Conservation (phyloP, 2,797 vertebrate species). For the Cephalopachus bancanus region DNA sequence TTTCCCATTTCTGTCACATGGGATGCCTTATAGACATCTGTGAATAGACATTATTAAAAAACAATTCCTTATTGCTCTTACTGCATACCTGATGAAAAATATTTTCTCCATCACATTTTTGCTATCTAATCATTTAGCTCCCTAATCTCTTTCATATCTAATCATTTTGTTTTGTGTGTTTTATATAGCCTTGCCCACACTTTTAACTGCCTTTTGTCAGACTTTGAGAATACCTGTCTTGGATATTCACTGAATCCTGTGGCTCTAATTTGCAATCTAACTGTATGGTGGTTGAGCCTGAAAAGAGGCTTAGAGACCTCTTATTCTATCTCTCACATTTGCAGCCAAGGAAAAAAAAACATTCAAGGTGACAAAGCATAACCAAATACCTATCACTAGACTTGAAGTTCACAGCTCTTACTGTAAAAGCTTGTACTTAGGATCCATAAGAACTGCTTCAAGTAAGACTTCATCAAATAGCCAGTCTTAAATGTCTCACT, state of each 20-base stretch:
- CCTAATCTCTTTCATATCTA: neutral
- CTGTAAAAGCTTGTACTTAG: slow-evolving; percentile 28
- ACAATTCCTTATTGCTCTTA: neutral
- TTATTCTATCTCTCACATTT: slow-evolving; percentile 55
- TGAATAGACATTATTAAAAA: neutral
- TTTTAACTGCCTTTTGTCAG: neutral
- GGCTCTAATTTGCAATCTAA: slow-evolving; percentile 18
- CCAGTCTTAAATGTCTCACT: neutral
- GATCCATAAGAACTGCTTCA: slow-evolving; percentile 21
- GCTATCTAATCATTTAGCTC: neutral
- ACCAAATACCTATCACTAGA: slow-evolving; percentile 37
- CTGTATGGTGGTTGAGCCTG: neutral
- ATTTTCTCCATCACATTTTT: neutral
- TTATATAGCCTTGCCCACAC: neutral
- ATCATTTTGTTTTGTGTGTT: neutral
- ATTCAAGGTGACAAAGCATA: slow-evolving; percentile 31
- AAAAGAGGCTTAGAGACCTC: slow-evolving; percentile 12
- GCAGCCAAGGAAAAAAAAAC: slow-evolving; percentile 32
- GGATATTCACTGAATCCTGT: neutral
- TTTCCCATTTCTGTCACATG: neutral
- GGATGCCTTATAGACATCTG: neutral
- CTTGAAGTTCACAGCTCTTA: slow-evolving; percentile 53
- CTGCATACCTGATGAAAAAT: neutral
- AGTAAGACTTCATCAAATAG: slow-evolving; percentile 20
- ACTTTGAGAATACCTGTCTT: neutral